These are phyloP conservation scores for Amblyjoppa proteus DNA, from an alignment of 2,888 invertebrate genomes.

Conservation along the genomic window DNA sequence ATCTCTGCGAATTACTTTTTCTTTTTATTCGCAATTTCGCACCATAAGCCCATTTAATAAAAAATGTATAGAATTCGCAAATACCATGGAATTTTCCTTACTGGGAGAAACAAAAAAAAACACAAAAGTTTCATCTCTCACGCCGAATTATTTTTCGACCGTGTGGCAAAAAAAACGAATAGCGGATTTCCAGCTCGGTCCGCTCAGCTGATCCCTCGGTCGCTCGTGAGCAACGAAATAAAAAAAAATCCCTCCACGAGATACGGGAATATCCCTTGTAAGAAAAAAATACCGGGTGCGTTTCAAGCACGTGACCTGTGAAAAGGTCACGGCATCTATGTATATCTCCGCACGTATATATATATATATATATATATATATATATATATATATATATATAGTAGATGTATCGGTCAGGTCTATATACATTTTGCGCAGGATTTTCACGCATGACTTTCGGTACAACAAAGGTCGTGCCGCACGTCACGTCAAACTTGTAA, in stretches of 20 bases:
- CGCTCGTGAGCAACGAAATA: background rate
- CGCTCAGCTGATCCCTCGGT: slow-evolving; percentile 19
- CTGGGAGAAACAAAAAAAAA: background rate
- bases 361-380: background rate
- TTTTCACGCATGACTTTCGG: slow-evolving; percentile 13
- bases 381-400: background rate
- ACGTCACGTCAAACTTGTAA: background rate
- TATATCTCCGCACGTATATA: slow-evolving; percentile 30
- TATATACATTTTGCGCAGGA: slow-evolving; percentile 13
- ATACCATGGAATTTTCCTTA: background rate
- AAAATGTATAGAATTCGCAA: background rate
- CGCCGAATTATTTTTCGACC: slow-evolving; percentile 23
- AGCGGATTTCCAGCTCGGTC: slow-evolving; percentile 28
- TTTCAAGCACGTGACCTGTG: slow-evolving; percentile 47
- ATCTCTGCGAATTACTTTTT: background rate
- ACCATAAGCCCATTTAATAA: background rate
- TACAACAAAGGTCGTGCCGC: background rate
- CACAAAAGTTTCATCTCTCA: background rate
- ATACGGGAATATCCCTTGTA: background rate
- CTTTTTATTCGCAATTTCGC: too few species aligned
- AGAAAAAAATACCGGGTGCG: slow-evolving; percentile 32
- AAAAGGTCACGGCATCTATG: slow-evolving; percentile 46
- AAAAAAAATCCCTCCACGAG: background rate
- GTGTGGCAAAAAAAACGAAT: background rate
- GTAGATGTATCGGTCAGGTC: too few species aligned